Conservation (phyloP, 2,113 vertebrate species). For the Hiodon tergisus region DNA sequence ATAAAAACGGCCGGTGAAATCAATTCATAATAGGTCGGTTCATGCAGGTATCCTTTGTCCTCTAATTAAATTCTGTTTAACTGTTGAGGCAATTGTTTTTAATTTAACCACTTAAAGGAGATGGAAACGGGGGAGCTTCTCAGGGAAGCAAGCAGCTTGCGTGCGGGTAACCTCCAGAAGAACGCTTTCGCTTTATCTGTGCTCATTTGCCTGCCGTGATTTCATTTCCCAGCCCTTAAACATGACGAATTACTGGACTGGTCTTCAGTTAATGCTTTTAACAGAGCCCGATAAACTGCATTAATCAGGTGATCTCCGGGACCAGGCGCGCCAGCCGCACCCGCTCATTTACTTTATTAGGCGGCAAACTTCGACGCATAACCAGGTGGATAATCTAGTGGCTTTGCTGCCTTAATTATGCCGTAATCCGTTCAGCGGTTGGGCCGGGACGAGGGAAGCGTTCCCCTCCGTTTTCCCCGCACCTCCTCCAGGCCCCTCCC, state of each 20-base stretch:
- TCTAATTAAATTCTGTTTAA: conserved; percentile 51
- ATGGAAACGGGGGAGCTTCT: conserved; percentile 38
- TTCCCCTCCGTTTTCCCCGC: conserved; percentile 24
- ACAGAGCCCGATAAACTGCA: conserved; percentile 98
- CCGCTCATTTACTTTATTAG: conserved; percentile 90
- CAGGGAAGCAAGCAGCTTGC: conserved; percentile 38
- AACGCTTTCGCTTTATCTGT: conserved; percentile 47
- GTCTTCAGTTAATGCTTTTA: conserved; percentile 98
- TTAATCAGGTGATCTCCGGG: conserved; percentile 89
- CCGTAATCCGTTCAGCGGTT: conserved; percentile 96
- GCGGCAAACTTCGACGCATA: conserved; percentile 80
- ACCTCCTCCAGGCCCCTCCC: conserved; percentile 8
- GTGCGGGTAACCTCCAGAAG: conserved; percentile 63
- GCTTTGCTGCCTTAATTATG: conserved; percentile 98
- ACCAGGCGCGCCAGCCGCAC: conserved; percentile 71
- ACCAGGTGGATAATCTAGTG: conserved; percentile 98
- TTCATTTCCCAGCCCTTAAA: conserved; percentile 96
- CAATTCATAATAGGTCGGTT: conserved; percentile 13
- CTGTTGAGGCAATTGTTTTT: conserved; percentile 45
- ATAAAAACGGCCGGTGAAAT: conserved; percentile 22
- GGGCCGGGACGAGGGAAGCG: conserved; percentile 66
- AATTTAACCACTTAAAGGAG: conserved; percentile 46
- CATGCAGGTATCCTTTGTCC: conserved; percentile 45
- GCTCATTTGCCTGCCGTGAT: conserved; percentile 80
- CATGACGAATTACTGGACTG: conserved; percentile 97